A percentile compares a stretch with the other conserved stretches of the same genome.
phyloP scores from a whole-genome alignment of 2,113 vertebrate species.

The Turdus rufiventris region DNA sequence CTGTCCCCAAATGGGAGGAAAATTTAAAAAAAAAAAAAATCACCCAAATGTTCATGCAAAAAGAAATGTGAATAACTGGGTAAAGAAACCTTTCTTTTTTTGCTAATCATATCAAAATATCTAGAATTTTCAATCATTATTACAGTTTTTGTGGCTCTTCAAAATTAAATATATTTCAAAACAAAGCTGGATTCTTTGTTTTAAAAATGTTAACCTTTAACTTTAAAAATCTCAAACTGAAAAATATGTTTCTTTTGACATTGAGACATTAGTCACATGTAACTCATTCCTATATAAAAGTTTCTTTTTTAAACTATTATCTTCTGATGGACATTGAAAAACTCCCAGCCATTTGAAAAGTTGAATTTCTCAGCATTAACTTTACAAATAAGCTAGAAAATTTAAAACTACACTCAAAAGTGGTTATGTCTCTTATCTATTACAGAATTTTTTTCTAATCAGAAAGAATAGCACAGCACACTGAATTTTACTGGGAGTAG shows the following conservation, averaged over 20 bases:
- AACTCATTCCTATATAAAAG: not conserved
- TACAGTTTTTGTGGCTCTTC: not conserved
- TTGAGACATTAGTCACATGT: not conserved
- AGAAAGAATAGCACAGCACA: not conserved
- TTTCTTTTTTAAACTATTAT: not conserved
- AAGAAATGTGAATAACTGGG: not conserved
- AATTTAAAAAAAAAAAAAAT: not conserved
- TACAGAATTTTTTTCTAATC: not conserved
- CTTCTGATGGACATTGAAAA: not conserved
- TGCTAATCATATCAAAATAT: not conserved
- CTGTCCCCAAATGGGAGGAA: not conserved
- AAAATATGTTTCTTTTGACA: accelerated
- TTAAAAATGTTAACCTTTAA: not conserved
- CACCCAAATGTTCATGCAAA: not conserved
- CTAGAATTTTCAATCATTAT: not conserved
- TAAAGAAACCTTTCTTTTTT: not conserved
- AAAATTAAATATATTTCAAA: not conserved
- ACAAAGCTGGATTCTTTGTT: not conserved
- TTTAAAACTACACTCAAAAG: not conserved
- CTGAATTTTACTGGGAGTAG: not conserved
- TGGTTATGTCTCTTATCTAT: not conserved
- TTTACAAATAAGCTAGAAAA: constrained; percentile 3
- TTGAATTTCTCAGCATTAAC: not conserved
- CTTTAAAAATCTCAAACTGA: not conserved
- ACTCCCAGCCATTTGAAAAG: not conserved